These are phyloP conservation scores for Orchesella flavescens DNA, from an alignment of 2,888 invertebrate genomes.

Conservation along the genomic window DNA sequence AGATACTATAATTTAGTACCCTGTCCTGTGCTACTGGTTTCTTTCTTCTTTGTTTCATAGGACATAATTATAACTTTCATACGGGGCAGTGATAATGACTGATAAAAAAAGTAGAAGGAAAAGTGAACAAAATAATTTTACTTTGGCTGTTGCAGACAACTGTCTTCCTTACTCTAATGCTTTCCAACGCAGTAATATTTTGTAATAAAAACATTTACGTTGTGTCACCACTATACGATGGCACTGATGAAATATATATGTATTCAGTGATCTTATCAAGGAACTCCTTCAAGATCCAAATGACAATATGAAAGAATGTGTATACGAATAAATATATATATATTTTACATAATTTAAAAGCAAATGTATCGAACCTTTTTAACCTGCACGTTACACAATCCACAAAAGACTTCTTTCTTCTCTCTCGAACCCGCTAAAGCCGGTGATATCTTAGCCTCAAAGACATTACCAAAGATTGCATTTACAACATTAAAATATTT, in stretches of 20 bases:
- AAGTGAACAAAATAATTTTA: too few relatives aligned
- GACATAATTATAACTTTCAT: neutral
- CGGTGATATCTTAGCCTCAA: slow-evolving; percentile 66
- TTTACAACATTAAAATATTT: slow-evolving; percentile 63
- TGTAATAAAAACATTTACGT: too few relatives aligned
- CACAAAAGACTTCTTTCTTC: too few relatives aligned
- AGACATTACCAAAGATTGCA: slow-evolving; percentile 69
- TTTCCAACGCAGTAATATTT: too few relatives aligned
- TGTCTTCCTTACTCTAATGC: too few relatives aligned
- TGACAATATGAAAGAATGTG: neutral
- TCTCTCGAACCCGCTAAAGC: too few relatives aligned
- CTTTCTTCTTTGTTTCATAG: slow-evolving; percentile 33
- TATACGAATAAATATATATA: neutral
- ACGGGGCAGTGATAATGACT: slow-evolving; percentile 9
- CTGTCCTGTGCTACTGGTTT: slow-evolving; percentile 11
- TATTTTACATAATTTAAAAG: neutral
- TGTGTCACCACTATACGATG: neutral
- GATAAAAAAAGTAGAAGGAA: neutral
- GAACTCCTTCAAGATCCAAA: neutral
- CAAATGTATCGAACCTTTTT: too few relatives aligned
- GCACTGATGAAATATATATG: neutral
- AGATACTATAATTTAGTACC: slow-evolving; percentile 55
- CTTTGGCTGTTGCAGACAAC: too few relatives aligned
- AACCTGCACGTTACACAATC: too few relatives aligned
- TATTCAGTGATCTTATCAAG: too few relatives aligned